Base-by-base conservation (phyloP, 2,113 vertebrate species). In the Osmerus eperlanus region DNA sequence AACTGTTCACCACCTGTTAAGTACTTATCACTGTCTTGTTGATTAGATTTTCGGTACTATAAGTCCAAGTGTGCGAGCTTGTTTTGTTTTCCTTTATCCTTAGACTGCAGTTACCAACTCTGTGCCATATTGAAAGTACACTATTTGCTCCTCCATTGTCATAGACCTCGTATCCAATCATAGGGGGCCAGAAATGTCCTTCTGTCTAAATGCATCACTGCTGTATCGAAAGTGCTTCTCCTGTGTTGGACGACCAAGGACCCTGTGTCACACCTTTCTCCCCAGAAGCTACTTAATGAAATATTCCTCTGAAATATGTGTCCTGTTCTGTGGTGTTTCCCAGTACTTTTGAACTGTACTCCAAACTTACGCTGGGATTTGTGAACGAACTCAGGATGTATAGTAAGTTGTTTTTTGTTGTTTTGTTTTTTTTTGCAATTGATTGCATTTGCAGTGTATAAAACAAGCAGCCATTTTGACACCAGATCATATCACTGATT, bases 331-430 rank as follows among this genome's bases (percentile, higher is more conserved):
- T 79, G 59, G 23, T 58, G 67, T 60, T 70, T 25, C 15, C 1
- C 28, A 59, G 21, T 79, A 67, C 56, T 68, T 67, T 81, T 78
- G 74, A 32, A 53, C 52, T 73, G 75, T 80, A 28, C 61, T 79
- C 77, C 79, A 36, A 32, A 62, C 75, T 78, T 81, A 78, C 70
- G 75, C 63, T 76, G 76, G 78, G 73, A 74, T 81, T 76, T 80
- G 75, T 66, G 76, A 59, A 81, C 81, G 81, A 84, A 36, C 86
- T 90, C 88, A 90, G 87, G 88, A 87, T 83, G 72, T 71, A 59
- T 1, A 28, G 71, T 72, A 69, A 58, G 59, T 70, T 85, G 68
- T 88, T 75, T 85, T 83, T 79, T 84, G 81, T 69, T 77, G 79
- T 81, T 73, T 78, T 41, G 74, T 77, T 67, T 69, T 66, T 41